These are phyloP conservation scores for Ovis canadensis DNA, from an alignment of 2,113 vertebrate genomes.

Conservation along the genomic window DNA sequence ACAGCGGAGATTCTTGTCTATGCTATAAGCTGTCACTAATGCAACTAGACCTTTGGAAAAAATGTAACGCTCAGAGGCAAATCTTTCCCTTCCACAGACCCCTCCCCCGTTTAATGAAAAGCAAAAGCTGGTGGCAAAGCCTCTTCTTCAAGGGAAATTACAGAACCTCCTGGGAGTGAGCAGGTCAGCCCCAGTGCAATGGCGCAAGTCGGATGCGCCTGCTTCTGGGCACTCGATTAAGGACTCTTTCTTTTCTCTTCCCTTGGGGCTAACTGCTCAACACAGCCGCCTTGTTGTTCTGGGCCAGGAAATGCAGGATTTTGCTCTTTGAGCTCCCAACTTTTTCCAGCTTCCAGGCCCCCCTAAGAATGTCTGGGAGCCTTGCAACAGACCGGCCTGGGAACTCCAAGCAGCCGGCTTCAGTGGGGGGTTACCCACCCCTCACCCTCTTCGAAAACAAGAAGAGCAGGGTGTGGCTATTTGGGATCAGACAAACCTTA, in stretches of 20 bases:
- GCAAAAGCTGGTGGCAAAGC: slow-evolving; percentile 17
- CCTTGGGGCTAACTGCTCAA: not conserved
- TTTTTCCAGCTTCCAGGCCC: not conserved
- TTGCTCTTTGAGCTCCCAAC: not conserved
- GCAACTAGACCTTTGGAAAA: slow-evolving; percentile 14
- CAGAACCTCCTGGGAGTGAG: not conserved
- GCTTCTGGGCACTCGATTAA: not conserved
- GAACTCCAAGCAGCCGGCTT: not conserved
- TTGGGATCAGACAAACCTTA: not conserved
- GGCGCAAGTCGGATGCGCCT: not conserved
- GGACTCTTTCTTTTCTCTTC: not conserved
- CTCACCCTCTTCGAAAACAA: not conserved
- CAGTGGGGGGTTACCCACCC: not conserved
- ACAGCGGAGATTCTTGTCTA: slow-evolving; percentile 34
- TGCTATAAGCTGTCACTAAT: slow-evolving; percentile 19
- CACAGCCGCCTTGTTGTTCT: not conserved
- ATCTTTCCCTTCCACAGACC: not conserved
- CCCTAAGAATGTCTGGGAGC: not conserved
- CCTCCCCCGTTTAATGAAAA: slow-evolving; percentile 13
- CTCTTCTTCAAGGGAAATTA: not conserved
- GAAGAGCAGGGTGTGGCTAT: not conserved
- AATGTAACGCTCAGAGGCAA: not conserved
- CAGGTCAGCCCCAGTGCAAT: not conserved
- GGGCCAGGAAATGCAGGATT: not conserved
- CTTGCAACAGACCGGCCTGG: not conserved